Conservation (phyloP, 2,888 invertebrate species). For the Coleophora deauratella region DNA sequence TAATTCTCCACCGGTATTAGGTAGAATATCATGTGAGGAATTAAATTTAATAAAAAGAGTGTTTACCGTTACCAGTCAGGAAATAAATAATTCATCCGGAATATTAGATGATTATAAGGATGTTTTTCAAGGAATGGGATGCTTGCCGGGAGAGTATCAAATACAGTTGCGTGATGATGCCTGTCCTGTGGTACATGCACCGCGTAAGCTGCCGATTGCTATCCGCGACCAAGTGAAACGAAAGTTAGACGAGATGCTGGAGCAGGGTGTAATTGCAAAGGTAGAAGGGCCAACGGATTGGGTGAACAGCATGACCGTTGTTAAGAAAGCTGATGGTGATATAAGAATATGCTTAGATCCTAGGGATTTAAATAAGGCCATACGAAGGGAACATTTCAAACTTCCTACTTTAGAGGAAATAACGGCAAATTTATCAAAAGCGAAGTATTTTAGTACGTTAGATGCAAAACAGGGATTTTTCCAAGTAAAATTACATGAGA, state of each 20-base stretch:
- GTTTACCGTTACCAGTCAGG: background rate
- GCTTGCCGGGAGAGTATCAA: conserved; percentile 5
- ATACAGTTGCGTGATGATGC: conserved; percentile 5
- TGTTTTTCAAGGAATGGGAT: conserved; percentile 9
- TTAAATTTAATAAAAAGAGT: conserved; percentile 6
- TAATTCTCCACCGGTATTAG: conserved; percentile 4
- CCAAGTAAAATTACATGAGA: conserved; percentile 7
- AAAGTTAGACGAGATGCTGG: conserved; percentile 3
- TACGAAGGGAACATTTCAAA: conserved; percentile 12
- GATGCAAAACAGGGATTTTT: too few species aligned
- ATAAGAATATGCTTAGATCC: conserved; percentile 13
- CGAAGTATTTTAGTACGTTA: too few species aligned
- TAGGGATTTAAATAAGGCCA: conserved; percentile 11
- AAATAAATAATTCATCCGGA: too few species aligned
- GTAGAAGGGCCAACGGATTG: too few species aligned
- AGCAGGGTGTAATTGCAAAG: conserved; percentile 8
- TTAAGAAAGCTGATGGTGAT: too few species aligned
- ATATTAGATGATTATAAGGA: conserved; percentile 2
- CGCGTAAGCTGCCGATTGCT: conserved; percentile 7
- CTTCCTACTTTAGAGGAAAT: conserved; percentile 13
- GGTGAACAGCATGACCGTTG: too few species aligned
- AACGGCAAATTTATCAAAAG: too few species aligned
- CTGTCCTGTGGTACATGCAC: conserved; percentile 6
- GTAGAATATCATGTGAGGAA: conserved; percentile 2
- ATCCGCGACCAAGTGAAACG: conserved; percentile 3